A percentile compares a stretch with the other conserved stretches of the same genome.
Evolutionary conservation across 2,797 vertebrate species (phyloP).

Genomic region (Sylvilagus floridanus): DNA sequence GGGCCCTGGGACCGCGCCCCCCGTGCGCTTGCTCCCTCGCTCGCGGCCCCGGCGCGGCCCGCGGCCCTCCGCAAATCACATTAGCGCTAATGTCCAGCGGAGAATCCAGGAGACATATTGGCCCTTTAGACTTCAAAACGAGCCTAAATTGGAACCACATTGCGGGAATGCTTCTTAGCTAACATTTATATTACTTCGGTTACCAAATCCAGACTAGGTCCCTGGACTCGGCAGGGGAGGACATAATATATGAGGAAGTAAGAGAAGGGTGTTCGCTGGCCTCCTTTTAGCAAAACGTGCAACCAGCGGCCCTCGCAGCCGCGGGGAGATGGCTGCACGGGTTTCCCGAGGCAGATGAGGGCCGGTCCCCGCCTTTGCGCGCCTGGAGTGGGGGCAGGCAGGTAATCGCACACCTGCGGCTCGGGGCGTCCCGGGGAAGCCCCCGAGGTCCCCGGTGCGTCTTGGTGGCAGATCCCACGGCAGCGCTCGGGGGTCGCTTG

Average conservation of each 20-base stretch:
- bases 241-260: slow-evolving; percentile 90
- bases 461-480: slow-evolving; percentile 41
- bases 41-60: slow-evolving; percentile 9
- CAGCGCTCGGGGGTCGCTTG: too few relatives aligned
- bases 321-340: slow-evolving; percentile 86
- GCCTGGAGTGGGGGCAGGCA: slow-evolving; percentile 56
- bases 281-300: slow-evolving; percentile 87
- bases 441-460: not conserved
- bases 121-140: slow-evolving; percentile 90
- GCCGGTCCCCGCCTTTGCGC: slow-evolving; percentile 38
- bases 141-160: slow-evolving; percentile 90
- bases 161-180: slow-evolving; percentile 89
- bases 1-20: slow-evolving; percentile 84
- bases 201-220: slow-evolving; percentile 90
- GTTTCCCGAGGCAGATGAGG: slow-evolving; percentile 81
- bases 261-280: slow-evolving; percentile 86
- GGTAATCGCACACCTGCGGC: slow-evolving; percentile 86
- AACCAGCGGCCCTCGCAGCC: slow-evolving; percentile 83
- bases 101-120: slow-evolving; percentile 89
- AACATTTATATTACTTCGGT: slow-evolving; percentile 91
- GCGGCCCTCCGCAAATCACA: slow-evolving; percentile 85
- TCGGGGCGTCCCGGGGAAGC: slow-evolving; percentile 76
- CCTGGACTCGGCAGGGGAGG: slow-evolving; percentile 88
- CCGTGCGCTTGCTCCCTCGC: too few relatives aligned
- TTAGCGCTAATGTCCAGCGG: slow-evolving; percentile 87